Evolutionary conservation across 2,113 vertebrate species (phyloP), one percentile per base, ranked within the genome.

Genomic region (Eublepharis macularius): DNA sequence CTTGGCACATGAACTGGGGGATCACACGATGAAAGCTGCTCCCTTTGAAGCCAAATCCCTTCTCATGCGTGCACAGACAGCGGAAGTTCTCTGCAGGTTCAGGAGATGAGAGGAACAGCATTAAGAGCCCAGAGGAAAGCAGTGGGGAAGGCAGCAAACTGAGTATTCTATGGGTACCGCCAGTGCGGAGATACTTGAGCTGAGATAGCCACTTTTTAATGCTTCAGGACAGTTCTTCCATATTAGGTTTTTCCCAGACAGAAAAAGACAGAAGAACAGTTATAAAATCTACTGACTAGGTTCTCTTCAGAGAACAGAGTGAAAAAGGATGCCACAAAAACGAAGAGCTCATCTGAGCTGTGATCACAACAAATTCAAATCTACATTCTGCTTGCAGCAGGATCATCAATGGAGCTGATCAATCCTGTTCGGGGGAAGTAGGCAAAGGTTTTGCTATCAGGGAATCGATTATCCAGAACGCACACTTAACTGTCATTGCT

Each of bases 1-100:
- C 98, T 94, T 99, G 99, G 91, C 98, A 99, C 99, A 99, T 99
- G 92, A 99, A 99, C 97, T 99, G 98, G 36, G 99, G 99, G 87
- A 99, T 99, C 94, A 99, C 70, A 6, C 98, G 97, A 91, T 99
- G 98, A 90, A 99, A 98, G 93, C 99, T 97, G 97, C 98, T 98
- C 39, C 99, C 99, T 45, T 99, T 99, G 94, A 97, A 99, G 90
- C 99, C 99, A 12, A 99, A 99, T 12, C 98, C 98, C 29, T 98
- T 99, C 92, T 99, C 98, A 0, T 99, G 98, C 39, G 98, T 99
- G 91, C 98, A 99, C 68, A 99, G 94, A 88, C 98, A 99, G 77
- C 98, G 98, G 95, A 99, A 99, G 85, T 99, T 99, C 93, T 99
- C 99, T 97, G 92, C 0, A 29, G 1, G 0, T 3, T 4, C 43